phyloP scores from a whole-genome alignment of 2,888 invertebrate genomes.

The Alloscopus bannaensis region DNA sequence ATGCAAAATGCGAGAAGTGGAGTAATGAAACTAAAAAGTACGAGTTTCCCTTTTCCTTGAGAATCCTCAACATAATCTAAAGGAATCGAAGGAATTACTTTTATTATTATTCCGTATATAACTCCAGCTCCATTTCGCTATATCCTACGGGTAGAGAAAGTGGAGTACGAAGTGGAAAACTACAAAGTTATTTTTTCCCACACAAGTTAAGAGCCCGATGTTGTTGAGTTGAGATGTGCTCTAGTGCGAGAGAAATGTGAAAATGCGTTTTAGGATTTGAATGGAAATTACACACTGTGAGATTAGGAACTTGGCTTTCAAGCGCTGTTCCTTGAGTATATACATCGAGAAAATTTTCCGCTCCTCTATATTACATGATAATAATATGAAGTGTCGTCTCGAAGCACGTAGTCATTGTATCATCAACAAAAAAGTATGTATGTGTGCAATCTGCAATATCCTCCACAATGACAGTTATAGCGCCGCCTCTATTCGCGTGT shows the following conservation, averaged over 20 bases:
- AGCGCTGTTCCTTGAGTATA: constrained; percentile 7
- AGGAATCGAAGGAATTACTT: constrained; percentile 54
- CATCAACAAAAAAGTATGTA: background rate
- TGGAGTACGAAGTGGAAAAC: constrained; percentile 19
- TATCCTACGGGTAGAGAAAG: background rate
- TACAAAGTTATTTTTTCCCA: too few relatives aligned
- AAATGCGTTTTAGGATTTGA: constrained; percentile 56
- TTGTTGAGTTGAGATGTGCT: constrained; percentile 49
- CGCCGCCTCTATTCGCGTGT: too few relatives aligned
- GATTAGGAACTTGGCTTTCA: constrained; percentile 49
- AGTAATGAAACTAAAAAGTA: constrained; percentile 13
- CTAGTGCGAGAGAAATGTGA: constrained; percentile 25
- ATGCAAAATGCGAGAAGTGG: constrained; percentile 27
- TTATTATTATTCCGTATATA: constrained; percentile 44
- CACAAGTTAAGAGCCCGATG: too few relatives aligned
- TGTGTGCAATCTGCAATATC: too few relatives aligned
- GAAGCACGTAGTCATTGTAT: too few relatives aligned
- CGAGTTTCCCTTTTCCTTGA: too few relatives aligned
- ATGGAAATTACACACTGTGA: constrained; percentile 49
- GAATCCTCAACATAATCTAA: background rate
- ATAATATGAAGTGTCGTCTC: too few relatives aligned
- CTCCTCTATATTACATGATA: too few relatives aligned
- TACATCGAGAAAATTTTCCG: constrained; percentile 23
- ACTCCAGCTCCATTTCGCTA: constrained; percentile 5
- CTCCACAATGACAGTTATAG: too few relatives aligned